Evolutionary conservation across 2,113 vertebrate species (phyloP).

Genomic region (Vireo altiloquus): DNA sequence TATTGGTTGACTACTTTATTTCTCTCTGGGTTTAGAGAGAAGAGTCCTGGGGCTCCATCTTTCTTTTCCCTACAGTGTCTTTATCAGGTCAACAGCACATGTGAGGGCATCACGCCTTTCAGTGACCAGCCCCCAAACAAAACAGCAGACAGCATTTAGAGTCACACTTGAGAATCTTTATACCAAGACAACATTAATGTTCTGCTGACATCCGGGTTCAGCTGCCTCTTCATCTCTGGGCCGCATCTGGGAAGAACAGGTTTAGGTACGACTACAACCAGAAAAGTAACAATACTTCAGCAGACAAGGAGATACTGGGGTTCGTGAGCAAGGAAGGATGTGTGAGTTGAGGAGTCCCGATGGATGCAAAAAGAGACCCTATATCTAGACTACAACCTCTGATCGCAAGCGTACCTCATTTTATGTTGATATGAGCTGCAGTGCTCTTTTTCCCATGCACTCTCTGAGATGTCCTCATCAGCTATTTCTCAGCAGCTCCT

Average conservation of each 20-base stretch:
- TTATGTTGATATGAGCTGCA: background rate
- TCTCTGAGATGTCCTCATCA: background rate
- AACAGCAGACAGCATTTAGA: background rate
- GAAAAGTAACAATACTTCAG: background rate
- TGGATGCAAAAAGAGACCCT: background rate
- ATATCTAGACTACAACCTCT: background rate
- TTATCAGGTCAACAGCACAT: background rate
- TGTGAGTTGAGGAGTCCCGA: background rate
- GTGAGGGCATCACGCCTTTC: background rate
- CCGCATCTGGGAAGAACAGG: background rate
- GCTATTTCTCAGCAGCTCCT: slow-evolving; percentile 1
- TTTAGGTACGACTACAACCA: background rate
- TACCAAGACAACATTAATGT: background rate
- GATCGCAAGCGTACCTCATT: background rate
- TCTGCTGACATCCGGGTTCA: background rate
- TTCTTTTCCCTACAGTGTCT: background rate
- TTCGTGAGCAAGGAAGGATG: background rate
- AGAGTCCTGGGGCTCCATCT: background rate
- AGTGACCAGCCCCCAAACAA: background rate
- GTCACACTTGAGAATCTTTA: background rate
- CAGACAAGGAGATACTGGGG: background rate
- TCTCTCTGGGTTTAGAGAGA: background rate
- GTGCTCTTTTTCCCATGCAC: background rate
- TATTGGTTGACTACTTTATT: background rate
- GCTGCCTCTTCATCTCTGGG: background rate